phyloP scores from a whole-genome alignment of 2,888 invertebrate species.

The Cosmorhoe ocellata region DNA sequence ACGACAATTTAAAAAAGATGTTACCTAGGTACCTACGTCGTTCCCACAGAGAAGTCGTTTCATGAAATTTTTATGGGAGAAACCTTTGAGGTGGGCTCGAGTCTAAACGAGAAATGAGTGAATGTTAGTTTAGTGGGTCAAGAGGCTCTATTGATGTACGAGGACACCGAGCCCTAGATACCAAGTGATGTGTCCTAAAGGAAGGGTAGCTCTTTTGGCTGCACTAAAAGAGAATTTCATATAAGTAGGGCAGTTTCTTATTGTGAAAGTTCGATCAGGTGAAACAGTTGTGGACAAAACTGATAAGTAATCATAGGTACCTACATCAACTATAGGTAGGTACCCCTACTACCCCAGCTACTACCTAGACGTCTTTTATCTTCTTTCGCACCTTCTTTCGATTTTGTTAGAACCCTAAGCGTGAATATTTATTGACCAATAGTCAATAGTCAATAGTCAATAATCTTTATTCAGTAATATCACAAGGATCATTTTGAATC shows the following conservation, averaged over 20 bases:
- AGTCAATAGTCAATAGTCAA: no score
- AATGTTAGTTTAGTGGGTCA: conserved; percentile 69
- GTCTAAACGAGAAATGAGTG: conserved; percentile 62
- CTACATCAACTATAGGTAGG: no score
- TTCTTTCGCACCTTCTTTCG: no score
- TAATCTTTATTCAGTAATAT: no score
- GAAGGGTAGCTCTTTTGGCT: conserved; percentile 33
- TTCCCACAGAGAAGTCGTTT: conserved; percentile 48
- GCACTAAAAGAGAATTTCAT: conserved; percentile 33
- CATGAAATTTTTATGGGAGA: conserved; percentile 64
- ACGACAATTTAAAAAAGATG: conserved; percentile 55
- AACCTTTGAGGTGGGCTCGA: conserved; percentile 59
- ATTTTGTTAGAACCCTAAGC: no score
- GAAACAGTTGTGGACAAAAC: not conserved
- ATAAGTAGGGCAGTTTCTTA: conserved; percentile 9
- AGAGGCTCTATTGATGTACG: conserved; percentile 65
- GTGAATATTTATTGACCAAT: no score
- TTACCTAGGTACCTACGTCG: conserved; percentile 27
- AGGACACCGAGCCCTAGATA: conserved; percentile 52
- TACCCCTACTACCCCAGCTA: no score
- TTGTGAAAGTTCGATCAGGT: conserved; percentile 11
- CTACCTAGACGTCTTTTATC: no score
- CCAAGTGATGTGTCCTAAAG: conserved; percentile 43
- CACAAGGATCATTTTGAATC: no score
- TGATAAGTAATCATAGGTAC: no score